phyloP scores from a whole-genome alignment of 2,888 invertebrate species.

The Agonopterix heracliana region DNA sequence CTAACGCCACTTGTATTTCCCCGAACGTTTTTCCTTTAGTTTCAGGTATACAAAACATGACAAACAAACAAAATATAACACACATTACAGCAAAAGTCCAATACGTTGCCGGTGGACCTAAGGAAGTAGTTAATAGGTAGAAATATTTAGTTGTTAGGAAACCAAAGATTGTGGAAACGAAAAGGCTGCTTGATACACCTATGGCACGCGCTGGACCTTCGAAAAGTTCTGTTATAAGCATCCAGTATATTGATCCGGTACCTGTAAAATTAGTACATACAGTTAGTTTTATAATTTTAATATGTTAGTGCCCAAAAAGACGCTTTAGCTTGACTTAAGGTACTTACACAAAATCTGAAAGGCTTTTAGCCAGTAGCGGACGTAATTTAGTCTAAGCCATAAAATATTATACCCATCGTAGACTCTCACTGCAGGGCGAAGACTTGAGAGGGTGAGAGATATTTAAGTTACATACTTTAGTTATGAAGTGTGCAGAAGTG shows the following conservation, averaged over 20 bases:
- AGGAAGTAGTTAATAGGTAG: conserved; percentile 20
- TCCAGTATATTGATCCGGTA: conserved; percentile 44
- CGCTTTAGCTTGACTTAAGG: not conserved
- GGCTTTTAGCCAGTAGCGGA: not conserved
- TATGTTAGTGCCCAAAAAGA: not conserved
- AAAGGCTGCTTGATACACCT: conserved; percentile 27
- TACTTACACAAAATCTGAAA: not conserved
- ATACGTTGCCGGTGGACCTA: conserved; percentile 42
- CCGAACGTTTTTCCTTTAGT: conserved; percentile 52
- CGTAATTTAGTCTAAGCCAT: too few species aligned
- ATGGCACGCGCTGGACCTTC: conserved; percentile 37
- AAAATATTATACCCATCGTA: too few species aligned
- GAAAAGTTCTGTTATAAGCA: conserved; percentile 43
- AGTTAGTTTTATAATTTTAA: not conserved
- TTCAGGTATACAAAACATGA: conserved; percentile 44
- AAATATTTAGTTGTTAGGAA: conserved; percentile 45
- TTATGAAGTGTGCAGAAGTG: too few species aligned
- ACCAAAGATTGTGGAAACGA: conserved; percentile 17
- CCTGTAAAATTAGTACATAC: conserved; percentile 28
- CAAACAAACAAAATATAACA: conserved; percentile 24
- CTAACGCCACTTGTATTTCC: conserved; percentile 44
- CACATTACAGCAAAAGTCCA: conserved; percentile 36
- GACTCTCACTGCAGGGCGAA: too few species aligned
- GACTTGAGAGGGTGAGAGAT: too few species aligned
- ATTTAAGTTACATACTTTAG: too few species aligned